Evolutionary conservation across 2,797 vertebrate genomes (phyloP), one percentile per base, ranked within the genome.

Genomic region (Eospalax fontanierii): DNA sequence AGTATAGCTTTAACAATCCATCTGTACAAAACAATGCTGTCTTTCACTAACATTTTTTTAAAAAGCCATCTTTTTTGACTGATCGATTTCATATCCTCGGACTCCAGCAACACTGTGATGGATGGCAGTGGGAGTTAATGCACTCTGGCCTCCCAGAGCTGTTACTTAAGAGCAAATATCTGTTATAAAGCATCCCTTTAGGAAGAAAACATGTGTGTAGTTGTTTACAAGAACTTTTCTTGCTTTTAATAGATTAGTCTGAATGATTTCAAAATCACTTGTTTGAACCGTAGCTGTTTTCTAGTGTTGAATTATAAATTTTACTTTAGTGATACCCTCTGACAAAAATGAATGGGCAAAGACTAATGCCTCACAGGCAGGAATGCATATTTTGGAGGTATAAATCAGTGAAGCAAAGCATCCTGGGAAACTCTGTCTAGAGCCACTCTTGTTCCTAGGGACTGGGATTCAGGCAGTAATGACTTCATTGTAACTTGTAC

Each of bases 41-140:
- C 63, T 88, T 94, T 70, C 33, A 59, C 63, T 50, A 91, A 91
- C 79, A 78, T 86, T 91, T 33, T 79, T 95, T 73, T 85, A 79
- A 61, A 86, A 21, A 91, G 40, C 80, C 14, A 59, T 83, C 33
- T 95, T 57, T 89, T 87, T 79, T 16, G 43, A 50, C 14, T 87
- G 70, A 68, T 33, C 6, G 59, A 87, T 90, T 91, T 90, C 35
- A 40, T 82, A 65, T 54, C 59, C 14, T 88, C 50, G 75, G 35
- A 84, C 30, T 63, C 70, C 81, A 90, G 21, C 78, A 85, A 78
- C 28, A 0, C 0, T 43, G 54, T 84, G 61, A 89, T 26, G 35
- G 61, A 94, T 28, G 38, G 66, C 21, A 12, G 66, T 12, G 50
- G 76, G 87, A 74, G 22, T 93, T 87, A 87, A 54, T 78, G 28